These are phyloP conservation scores for Parus major DNA, from an alignment of 2,113 vertebrate genomes.

Conservation along the genomic window DNA sequence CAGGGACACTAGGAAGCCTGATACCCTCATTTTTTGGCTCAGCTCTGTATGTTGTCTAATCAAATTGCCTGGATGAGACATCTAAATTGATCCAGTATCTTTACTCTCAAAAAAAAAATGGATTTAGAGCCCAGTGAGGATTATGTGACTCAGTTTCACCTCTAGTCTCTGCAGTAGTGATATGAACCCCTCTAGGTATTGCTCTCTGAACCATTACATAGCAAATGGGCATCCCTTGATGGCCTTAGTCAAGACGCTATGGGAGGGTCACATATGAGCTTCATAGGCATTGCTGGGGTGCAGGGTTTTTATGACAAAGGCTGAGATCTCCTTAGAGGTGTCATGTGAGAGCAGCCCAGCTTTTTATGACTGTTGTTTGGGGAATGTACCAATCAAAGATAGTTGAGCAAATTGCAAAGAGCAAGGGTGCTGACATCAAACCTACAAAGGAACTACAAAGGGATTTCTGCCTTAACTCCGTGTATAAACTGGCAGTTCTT, in stretches of 20 bases:
- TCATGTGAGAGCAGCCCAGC: neutral
- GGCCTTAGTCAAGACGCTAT: neutral
- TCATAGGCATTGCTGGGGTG: neutral
- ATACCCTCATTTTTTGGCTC: neutral
- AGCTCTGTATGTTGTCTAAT: neutral
- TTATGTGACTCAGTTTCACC: neutral
- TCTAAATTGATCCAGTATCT: neutral
- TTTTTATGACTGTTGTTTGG: neutral
- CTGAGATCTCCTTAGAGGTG: neutral
- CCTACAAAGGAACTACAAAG: rapidly evolving
- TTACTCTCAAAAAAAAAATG: neutral
- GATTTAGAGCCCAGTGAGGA: neutral
- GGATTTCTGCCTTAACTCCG: neutral
- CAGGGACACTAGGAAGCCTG: neutral
- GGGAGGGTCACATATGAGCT: neutral
- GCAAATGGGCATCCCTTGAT: neutral
- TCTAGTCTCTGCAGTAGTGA: neutral
- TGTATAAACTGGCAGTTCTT: neutral
- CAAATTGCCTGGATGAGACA: neutral
- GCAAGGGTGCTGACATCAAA: neutral
- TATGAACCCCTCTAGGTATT: neutral
- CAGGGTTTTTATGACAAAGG: neutral
- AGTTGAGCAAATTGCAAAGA: no score
- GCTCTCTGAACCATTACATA: neutral
- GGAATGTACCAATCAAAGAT: neutral